phyloP scores from a whole-genome alignment of 2,888 invertebrate genomes.

The Tenthredo notha region DNA sequence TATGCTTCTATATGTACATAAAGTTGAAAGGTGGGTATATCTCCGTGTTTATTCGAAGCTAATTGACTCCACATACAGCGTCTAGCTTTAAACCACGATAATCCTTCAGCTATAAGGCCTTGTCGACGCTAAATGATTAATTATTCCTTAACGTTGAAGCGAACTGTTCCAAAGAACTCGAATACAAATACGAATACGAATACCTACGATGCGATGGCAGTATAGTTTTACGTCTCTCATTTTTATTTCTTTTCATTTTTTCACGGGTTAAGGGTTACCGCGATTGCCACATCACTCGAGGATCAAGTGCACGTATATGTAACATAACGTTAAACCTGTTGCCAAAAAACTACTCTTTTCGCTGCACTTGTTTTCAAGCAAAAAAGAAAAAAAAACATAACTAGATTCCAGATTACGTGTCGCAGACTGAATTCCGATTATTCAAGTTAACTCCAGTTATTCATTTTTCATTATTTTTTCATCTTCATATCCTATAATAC shows the following conservation, averaged over 20 bases:
- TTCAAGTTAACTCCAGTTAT: background rate
- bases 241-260: background rate
- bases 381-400: too few species aligned
- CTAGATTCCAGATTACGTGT: background rate
- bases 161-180: background rate
- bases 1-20: background rate
- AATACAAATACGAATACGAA: background rate
- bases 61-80: constrained; percentile 16
- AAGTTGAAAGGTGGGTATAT: background rate
- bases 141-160: background rate
- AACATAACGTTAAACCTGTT: background rate
- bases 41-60: constrained; percentile 32
- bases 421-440: background rate
- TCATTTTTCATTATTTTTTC: background rate
- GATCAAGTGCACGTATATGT: background rate
- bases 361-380: background rate
- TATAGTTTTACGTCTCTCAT: background rate
- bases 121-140: constrained; percentile 44
- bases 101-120: background rate
- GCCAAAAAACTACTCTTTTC: background rate
- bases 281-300: background rate
- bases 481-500: background rate
- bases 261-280: background rate
- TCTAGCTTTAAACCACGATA: constrained; percentile 2
- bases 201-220: background rate